Percentiles rank a stretch among this genome's conserved stretches.
Evolutionary conservation across 2,113 vertebrate genomes (phyloP).

Genomic region (Condylura cristata): DNA sequence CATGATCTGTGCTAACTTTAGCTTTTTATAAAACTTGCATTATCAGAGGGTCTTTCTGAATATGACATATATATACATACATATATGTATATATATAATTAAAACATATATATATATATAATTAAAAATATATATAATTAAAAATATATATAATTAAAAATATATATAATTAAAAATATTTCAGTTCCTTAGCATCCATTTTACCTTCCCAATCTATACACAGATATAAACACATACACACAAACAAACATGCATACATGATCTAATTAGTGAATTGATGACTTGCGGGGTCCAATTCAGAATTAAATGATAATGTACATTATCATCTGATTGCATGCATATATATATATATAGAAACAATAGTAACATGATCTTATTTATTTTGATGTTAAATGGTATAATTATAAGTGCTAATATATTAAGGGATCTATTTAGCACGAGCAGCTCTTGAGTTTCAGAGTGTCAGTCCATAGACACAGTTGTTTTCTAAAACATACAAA

Average conservation of each 20-base stretch:
- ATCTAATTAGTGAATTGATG: neutral
- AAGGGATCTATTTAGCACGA: neutral
- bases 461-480: neutral
- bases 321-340: neutral
- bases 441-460: neutral
- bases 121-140: too few relatives aligned
- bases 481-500: neutral
- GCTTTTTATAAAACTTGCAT: neutral
- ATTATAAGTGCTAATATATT: neutral
- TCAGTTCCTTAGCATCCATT: neutral
- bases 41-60: neutral
- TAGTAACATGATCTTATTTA: neutral
- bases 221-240: neutral
- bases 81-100: too few relatives aligned
- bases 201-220: neutral
- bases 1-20: neutral
- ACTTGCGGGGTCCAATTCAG: neutral
- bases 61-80: too few relatives aligned
- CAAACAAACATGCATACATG: neutral
- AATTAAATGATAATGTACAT: neutral
- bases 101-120: too few relatives aligned
- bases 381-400: neutral
- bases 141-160: too few relatives aligned
- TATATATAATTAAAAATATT: slow-evolving; percentile 19
- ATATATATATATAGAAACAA: neutral